Evolutionary conservation across 2,113 vertebrate genomes (phyloP).

Genomic region (Lanius ludovicianus): DNA sequence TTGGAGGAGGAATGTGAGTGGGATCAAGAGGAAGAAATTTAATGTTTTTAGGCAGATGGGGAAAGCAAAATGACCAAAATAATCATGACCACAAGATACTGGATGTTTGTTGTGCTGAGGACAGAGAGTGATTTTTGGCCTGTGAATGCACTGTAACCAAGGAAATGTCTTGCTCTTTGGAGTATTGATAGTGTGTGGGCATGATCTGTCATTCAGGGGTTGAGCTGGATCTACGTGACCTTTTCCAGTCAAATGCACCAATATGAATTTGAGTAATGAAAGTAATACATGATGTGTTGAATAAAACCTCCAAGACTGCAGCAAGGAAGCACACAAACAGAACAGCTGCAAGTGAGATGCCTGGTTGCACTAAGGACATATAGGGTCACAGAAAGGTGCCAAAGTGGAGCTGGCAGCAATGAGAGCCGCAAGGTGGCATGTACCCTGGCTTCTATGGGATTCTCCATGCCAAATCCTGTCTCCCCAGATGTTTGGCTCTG

Average conservation of each 20-base stretch:
- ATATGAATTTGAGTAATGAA: conserved; percentile 5
- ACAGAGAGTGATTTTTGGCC: conserved; percentile 23
- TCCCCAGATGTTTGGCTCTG: neutral
- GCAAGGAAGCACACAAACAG: neutral
- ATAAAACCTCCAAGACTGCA: neutral
- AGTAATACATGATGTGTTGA: neutral
- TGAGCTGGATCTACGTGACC: conserved; percentile 31
- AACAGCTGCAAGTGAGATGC: neutral
- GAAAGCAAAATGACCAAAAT: conserved; percentile 29
- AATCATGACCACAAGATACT: neutral
- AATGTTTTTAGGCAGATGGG: conserved; percentile 16
- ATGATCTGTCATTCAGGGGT: conserved; percentile 36
- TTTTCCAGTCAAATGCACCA: conserved; percentile 42
- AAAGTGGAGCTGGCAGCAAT: neutral
- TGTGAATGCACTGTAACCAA: neutral
- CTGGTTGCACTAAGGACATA: neutral
- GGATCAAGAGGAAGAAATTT: conserved; percentile 27
- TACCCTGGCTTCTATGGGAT: neutral
- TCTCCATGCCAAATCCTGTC: neutral
- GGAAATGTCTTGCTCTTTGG: conserved; percentile 36
- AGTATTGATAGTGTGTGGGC: conserved; percentile 35
- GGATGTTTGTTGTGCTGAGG: neutral
- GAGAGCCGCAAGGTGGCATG: neutral
- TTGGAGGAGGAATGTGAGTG: conserved; percentile 17
- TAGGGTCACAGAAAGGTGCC: neutral